phyloP scores from a whole-genome alignment of 2,888 invertebrate species.

The Miltochrista miniata region DNA sequence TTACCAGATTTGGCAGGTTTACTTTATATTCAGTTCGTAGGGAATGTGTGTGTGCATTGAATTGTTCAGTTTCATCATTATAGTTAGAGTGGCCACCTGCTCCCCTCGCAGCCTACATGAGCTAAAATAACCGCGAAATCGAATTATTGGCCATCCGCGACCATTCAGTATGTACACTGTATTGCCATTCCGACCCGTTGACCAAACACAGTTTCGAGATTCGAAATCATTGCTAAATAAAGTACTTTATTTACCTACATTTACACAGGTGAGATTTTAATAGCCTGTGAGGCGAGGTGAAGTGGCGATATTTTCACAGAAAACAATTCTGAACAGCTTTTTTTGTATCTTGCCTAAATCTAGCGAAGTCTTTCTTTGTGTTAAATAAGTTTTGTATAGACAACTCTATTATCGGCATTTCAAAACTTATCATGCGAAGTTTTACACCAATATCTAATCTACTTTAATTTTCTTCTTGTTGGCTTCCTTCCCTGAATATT shows the following conservation, averaged over 20 bases:
- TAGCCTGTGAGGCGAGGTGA: neutral
- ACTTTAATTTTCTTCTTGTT: no score
- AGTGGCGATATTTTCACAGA: no score
- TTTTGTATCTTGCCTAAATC: no score
- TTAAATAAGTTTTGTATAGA: no score
- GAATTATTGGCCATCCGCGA: constrained; percentile 70
- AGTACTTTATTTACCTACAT: constrained; percentile 15
- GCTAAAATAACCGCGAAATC: constrained; percentile 79
- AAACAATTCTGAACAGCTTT: no score
- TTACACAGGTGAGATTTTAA: neutral
- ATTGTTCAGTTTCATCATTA: constrained; percentile 65
- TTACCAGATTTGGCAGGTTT: constrained; percentile 16
- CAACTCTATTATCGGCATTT: no score
- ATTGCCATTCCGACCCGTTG: constrained; percentile 57
- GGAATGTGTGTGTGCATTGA: constrained; percentile 36
- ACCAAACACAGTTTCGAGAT: constrained; percentile 52
- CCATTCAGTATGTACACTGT: constrained; percentile 64
- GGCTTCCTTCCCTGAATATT: no score
- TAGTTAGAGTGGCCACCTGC: constrained; percentile 65
- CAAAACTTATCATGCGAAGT: no score
- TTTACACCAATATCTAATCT: no score
- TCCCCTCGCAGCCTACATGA: constrained; percentile 58
- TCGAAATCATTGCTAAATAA: constrained; percentile 50
- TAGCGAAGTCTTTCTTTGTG: no score
- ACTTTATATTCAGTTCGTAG: constrained; percentile 20